Percentiles rank a stretch among this genome's conserved stretches.
Conservation (phyloP, 2,797 vertebrate species). For the Eutrigla gurnardus region DNA sequence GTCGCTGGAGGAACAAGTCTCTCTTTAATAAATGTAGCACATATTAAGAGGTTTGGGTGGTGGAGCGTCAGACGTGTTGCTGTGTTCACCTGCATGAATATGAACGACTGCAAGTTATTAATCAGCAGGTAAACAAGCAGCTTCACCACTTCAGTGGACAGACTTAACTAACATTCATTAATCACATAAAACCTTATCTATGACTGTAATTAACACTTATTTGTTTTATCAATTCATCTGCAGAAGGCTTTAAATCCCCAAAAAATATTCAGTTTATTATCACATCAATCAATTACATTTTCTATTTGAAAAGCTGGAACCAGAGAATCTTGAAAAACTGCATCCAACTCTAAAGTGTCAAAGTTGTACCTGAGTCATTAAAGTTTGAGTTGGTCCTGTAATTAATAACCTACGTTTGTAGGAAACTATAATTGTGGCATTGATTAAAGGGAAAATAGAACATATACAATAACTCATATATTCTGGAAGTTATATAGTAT, state of each 20-base stretch:
- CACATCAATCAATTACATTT: neutral
- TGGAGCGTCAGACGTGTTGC: neutral
- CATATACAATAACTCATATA: neutral
- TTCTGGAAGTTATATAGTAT: neutral
- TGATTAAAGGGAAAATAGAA: neutral
- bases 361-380: neutral
- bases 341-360: too few relatives aligned
- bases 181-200: neutral
- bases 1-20: neutral
- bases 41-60: neutral
- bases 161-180: neutral
- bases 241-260: too few relatives aligned
- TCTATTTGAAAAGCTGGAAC: neutral
- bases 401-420: neutral
- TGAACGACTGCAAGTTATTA: conserved; percentile 1
- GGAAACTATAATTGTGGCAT: neutral
- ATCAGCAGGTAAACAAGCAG: neutral
- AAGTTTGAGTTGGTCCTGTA: neutral
- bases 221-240: neutral
- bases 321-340: neutral
- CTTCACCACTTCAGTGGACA: neutral
- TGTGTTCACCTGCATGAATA: neutral
- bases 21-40: neutral
- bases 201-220: neutral
- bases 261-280: neutral